These are phyloP conservation scores for Phthorimaea operculella DNA, from an alignment of 1,140 invertebrate genomes.

Conservation along the genomic window DNA sequence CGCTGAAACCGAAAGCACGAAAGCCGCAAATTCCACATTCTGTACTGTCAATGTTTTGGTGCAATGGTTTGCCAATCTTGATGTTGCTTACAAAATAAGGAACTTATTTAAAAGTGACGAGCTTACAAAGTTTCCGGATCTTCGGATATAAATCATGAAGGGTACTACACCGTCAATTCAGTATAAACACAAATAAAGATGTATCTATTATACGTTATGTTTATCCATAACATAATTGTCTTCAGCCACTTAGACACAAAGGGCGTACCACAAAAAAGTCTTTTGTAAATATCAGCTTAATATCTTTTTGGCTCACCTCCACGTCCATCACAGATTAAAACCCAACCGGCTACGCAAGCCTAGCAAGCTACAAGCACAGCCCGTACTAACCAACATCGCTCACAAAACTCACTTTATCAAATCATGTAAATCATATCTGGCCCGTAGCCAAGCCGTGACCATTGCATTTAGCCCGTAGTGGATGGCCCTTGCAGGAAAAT, in stretches of 20 bases:
- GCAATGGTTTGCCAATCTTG: not conserved
- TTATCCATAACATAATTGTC: too few species aligned
- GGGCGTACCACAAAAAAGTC: too few species aligned
- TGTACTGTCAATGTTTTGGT: not conserved
- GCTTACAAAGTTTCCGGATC: not conserved
- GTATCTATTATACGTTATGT: too few species aligned
- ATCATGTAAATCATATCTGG: not conserved
- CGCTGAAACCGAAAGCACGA: not conserved
- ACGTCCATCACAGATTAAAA: not conserved
- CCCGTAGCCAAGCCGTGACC: not conserved
- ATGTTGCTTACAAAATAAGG: not conserved
- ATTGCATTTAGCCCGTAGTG: not conserved
- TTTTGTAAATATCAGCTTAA: not conserved
- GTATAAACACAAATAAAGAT: too few species aligned
- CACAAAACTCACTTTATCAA: not conserved
- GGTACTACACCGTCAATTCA: not conserved
- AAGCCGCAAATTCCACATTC: not conserved
- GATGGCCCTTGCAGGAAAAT: not conserved
- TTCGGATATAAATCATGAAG: not conserved
- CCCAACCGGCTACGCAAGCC: not conserved
- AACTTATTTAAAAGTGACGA: not conserved
- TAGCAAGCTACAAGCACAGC: too few species aligned
- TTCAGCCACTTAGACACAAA: too few species aligned
- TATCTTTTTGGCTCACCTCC: not conserved
- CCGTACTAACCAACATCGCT: too few species aligned